phyloP scores from a whole-genome alignment of 2,888 invertebrate species.

The Calephelis perditalis region DNA sequence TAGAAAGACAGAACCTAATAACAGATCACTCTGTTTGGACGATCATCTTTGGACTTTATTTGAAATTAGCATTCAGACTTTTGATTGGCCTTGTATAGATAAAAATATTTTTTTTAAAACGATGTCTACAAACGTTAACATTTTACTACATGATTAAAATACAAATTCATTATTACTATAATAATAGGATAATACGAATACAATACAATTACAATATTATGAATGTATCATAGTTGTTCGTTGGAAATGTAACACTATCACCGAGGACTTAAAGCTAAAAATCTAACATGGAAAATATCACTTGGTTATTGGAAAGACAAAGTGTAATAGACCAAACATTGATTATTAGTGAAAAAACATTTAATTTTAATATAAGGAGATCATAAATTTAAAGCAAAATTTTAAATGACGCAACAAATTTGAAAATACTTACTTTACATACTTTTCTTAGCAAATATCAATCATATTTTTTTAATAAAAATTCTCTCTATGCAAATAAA shows the following conservation, averaged over 20 bases:
- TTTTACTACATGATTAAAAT: conserved; percentile 33
- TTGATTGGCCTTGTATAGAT: no score
- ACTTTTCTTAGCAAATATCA: not conserved
- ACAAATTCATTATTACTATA: conserved; percentile 37
- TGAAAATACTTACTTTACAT: not conserved
- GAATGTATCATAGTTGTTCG: conserved; percentile 45
- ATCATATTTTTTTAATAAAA: not conserved
- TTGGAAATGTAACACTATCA: conserved; percentile 54
- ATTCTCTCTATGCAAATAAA: conserved; percentile 1
- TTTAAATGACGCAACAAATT: not conserved
- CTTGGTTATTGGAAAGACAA: conserved; percentile 59
- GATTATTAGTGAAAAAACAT: conserved; percentile 13
- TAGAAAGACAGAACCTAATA: no score
- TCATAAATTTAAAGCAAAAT: conserved; percentile 31
- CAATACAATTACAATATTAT: conserved; percentile 29
- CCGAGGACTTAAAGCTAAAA: conserved; percentile 45
- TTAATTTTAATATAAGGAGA: conserved; percentile 26
- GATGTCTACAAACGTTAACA: conserved; percentile 35
- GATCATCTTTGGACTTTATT: no score
- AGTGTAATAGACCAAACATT: conserved; percentile 25
- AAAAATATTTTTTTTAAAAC: conserved; percentile 27
- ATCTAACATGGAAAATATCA: conserved; percentile 56
- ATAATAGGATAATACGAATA: conserved; percentile 40
- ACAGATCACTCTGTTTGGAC: no score
- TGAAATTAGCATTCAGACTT: no score